Conservation (phyloP, 1,140 invertebrate genomes). For the Drosophila fuyamai region DNA sequence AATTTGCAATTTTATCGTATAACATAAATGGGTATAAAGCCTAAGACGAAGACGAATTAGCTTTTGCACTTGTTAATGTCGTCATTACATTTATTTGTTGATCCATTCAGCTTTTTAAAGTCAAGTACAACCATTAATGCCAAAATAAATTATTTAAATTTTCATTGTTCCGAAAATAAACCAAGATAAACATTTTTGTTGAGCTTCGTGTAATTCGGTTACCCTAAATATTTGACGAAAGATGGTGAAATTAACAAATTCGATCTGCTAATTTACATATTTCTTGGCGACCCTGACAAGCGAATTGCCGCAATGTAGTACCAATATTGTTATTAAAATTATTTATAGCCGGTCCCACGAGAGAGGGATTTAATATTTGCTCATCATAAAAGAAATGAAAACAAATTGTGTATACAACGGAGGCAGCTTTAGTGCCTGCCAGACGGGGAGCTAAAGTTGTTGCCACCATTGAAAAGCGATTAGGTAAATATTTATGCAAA, state of each 20-base stretch:
- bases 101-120: background rate
- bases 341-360: conserved; percentile 40
- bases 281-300: conserved; percentile 25
- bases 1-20: too few species aligned
- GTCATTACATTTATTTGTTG: background rate
- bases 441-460: conserved; percentile 37
- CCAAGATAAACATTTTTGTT: conserved; percentile 3
- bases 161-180: conserved; percentile 11
- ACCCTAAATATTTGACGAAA: conserved; percentile 22
- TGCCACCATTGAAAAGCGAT: conserved; percentile 51
- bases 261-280: conserved; percentile 27
- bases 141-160: conserved; percentile 7
- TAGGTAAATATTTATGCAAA: conserved; percentile 76
- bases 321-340: conserved; percentile 60
- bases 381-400: conserved; percentile 47
- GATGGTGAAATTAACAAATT: conserved; percentile 27
- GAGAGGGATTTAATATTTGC: conserved; percentile 55
- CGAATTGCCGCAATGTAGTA: conserved; percentile 30
- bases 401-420: conserved; percentile 35
- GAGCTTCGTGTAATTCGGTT: background rate
- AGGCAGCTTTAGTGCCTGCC: conserved; percentile 45
- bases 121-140: background rate
- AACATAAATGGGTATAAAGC: too few species aligned
- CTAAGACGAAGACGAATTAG: too few species aligned
- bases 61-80: too few species aligned